phyloP scores from a whole-genome alignment of 2,888 invertebrate species.

The Pandemis cinnamomeana region DNA sequence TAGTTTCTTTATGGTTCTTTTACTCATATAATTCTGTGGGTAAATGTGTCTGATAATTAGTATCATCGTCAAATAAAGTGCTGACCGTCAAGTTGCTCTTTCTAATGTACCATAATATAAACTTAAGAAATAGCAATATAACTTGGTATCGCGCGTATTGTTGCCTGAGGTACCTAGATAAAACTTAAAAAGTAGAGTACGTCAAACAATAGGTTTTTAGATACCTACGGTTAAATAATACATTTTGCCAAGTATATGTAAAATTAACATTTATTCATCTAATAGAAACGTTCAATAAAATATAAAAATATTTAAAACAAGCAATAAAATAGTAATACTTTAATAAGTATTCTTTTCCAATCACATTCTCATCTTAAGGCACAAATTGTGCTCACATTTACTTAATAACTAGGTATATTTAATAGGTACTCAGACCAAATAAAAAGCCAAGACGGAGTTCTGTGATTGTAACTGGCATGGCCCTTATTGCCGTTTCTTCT shows the following conservation, averaged over 20 bases:
- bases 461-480: no score
- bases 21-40: no score
- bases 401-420: background rate
- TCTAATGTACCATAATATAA: no score
- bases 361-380: slow-evolving; percentile 22
- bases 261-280: slow-evolving; percentile 18
- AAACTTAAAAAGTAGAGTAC: background rate
- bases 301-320: slow-evolving; percentile 22
- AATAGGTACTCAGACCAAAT: no score
- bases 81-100: no score
- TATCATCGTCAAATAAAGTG: no score
- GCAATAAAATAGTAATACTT: slow-evolving; percentile 4
- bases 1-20: no score
- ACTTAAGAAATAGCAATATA: background rate
- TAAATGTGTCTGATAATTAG: no score
- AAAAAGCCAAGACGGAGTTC: no score
- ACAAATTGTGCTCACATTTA: background rate
- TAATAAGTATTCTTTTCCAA: slow-evolving; percentile 4
- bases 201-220: background rate
- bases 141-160: background rate
- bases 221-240: background rate
- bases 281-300: slow-evolving; percentile 32
- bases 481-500: no score
- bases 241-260: background rate
- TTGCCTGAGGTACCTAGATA: background rate